phyloP scores from a whole-genome alignment of 2,113 vertebrate species.

The Tiliqua scincoides region DNA sequence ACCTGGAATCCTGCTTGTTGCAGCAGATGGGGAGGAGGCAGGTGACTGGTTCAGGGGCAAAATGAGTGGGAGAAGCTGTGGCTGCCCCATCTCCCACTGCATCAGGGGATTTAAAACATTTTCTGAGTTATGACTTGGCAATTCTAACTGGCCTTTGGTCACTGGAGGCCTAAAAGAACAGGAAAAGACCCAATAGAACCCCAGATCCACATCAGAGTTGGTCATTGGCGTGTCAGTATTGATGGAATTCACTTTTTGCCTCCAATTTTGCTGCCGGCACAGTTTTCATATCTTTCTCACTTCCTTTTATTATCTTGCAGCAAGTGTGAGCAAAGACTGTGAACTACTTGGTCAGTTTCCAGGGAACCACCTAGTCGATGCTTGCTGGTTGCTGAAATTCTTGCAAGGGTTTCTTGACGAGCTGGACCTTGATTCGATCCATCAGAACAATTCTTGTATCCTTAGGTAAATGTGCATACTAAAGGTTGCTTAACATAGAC shows the following conservation, averaged over 20 bases:
- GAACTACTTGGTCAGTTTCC: not conserved
- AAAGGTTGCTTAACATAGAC: not conserved
- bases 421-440: not conserved
- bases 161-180: not conserved
- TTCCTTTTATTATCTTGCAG: not conserved
- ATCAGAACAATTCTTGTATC: too few relatives aligned
- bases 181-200: not conserved
- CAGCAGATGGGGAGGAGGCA: too few relatives aligned
- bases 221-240: not conserved
- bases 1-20: not conserved
- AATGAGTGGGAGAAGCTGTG: not conserved
- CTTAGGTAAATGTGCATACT: not conserved
- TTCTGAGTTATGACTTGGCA: not conserved
- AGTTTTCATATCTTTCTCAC: not conserved
- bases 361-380: not conserved
- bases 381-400: not conserved
- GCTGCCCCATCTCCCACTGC: not conserved
- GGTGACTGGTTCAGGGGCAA: too few relatives aligned
- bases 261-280: not conserved
- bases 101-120: not conserved
- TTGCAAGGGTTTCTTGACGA: not conserved
- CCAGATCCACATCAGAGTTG: not conserved
- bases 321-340: not conserved
- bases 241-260: not conserved
- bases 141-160: not conserved